phyloP scores from a whole-genome alignment of 2,113 vertebrate genomes.

The Onychostoma macrolepis region DNA sequence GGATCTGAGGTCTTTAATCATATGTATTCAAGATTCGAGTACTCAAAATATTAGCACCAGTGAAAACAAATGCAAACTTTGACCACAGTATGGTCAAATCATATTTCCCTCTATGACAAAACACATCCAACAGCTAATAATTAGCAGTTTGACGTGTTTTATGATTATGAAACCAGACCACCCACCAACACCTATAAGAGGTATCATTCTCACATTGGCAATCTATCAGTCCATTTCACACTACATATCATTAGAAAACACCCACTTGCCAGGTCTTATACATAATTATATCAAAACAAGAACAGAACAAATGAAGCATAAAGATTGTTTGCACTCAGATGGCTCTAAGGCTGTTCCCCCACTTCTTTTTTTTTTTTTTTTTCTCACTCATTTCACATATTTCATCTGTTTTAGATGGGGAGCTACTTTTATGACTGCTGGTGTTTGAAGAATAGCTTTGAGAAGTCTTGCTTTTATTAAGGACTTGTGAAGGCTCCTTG shows the following conservation, averaged over 20 bases:
- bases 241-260: constrained; percentile 72
- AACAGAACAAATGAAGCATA: background rate
- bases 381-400: background rate
- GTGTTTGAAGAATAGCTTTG: background rate
- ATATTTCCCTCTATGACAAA: constrained; percentile 3
- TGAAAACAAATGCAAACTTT: constrained; percentile 23
- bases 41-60: constrained; percentile 16
- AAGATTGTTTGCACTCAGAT: background rate
- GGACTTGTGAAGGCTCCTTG: background rate
- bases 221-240: constrained; percentile 55
- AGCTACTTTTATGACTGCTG: background rate
- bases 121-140: constrained; percentile 45
- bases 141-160: constrained; percentile 43
- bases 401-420: background rate
- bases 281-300: constrained; percentile 26
- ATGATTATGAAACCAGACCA: constrained; percentile 60
- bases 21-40: background rate
- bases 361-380: background rate
- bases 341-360: background rate
- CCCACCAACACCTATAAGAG: constrained; percentile 50
- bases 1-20: background rate
- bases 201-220: constrained; percentile 46
- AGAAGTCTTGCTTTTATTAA: background rate
- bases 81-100: background rate
- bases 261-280: constrained; percentile 38